These are phyloP conservation scores for Beroe ovata DNA, from an alignment of 37 sponge, comb jelly and placozoan genomes.

Conservation along the genomic window DNA sequence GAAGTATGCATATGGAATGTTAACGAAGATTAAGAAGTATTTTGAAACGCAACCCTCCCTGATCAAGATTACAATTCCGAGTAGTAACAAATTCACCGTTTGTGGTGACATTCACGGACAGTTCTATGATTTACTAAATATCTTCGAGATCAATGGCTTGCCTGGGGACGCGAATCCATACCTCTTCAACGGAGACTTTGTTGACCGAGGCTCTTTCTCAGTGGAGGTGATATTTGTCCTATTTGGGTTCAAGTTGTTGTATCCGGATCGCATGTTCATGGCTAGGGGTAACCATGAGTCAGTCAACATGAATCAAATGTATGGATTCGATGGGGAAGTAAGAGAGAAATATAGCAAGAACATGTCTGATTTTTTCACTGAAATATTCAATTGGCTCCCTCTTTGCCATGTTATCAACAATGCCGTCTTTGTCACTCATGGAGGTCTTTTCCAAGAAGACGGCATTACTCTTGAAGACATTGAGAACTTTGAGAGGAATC, in stretches of 20 bases:
- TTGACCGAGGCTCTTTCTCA: constrained; percentile 95
- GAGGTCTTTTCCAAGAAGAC: constrained; percentile 89
- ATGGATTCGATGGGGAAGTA: constrained; percentile 98
- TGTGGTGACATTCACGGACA: constrained; percentile 99
- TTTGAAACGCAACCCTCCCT: constrained; percentile 74
- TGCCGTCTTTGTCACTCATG: constrained; percentile 92
- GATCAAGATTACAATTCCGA: constrained; percentile 82
- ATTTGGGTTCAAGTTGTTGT: constrained; percentile 92
- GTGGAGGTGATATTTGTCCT: constrained; percentile 89
- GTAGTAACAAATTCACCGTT: constrained; percentile 83
- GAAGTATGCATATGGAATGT: constrained; percentile 90
- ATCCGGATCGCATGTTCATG: constrained; percentile 88
- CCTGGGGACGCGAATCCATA: constrained; percentile 82
- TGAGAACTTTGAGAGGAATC: constrained; percentile 73
- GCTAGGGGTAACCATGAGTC: constrained; percentile 98
- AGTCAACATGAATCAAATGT: constrained; percentile 92
- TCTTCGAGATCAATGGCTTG: constrained; percentile 90
- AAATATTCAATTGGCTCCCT: constrained; percentile 94
- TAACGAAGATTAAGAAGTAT: constrained; percentile 73
- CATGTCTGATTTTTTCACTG: constrained; percentile 92
- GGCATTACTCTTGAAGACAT: constrained; percentile 86
- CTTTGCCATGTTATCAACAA: constrained; percentile 82
- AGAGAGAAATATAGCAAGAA: constrained; percentile 81
- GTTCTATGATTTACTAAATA: constrained; percentile 94
- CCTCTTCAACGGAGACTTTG: constrained; percentile 99